Conservation (phyloP, 2,888 invertebrate species). For the Zygogramma bicolorata region DNA sequence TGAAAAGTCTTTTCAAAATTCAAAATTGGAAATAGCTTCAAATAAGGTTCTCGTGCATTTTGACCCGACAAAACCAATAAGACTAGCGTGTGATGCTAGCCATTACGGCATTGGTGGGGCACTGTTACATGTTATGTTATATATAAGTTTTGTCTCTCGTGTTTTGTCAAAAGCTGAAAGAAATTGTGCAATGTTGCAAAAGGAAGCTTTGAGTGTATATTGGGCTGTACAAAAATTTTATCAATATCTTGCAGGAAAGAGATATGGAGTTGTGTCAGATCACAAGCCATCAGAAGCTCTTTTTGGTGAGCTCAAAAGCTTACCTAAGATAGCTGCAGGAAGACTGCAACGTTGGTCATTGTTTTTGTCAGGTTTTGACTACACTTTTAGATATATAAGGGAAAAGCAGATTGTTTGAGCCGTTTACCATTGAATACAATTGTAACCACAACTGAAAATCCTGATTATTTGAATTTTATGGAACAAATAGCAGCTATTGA, state of each 20-base stretch:
- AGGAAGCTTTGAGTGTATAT: constrained; percentile 40
- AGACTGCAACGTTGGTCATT: constrained; percentile 24
- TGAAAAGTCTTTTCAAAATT: constrained; percentile 52
- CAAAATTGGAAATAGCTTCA: constrained; percentile 50
- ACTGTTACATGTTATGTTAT: constrained; percentile 29
- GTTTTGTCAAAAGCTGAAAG: constrained; percentile 30
- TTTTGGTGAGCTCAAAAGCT: constrained; percentile 49
- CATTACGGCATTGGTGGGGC: constrained; percentile 23
- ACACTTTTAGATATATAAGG: constrained; percentile 5
- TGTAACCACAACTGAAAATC: background rate
- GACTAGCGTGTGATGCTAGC: constrained; percentile 23
- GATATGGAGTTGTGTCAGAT: constrained; percentile 53
- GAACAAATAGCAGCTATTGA: background rate
- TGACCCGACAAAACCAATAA: constrained; percentile 20
- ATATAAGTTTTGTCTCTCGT: constrained; percentile 40
- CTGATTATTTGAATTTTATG: constrained; percentile 7
- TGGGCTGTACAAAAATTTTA: constrained; percentile 51
- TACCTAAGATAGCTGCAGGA: constrained; percentile 55
- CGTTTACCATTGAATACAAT: constrained; percentile 12
- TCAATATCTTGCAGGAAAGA: constrained; percentile 56
- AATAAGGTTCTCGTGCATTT: constrained; percentile 26
- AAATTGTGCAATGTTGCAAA: constrained; percentile 35
- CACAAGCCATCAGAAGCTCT: constrained; percentile 57
- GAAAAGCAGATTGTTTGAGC: constrained; percentile 8
- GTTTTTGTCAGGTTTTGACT: constrained; percentile 28